Evolutionary conservation across 2,797 vertebrate genomes (phyloP).

Genomic region (Fistularia commersonii): DNA sequence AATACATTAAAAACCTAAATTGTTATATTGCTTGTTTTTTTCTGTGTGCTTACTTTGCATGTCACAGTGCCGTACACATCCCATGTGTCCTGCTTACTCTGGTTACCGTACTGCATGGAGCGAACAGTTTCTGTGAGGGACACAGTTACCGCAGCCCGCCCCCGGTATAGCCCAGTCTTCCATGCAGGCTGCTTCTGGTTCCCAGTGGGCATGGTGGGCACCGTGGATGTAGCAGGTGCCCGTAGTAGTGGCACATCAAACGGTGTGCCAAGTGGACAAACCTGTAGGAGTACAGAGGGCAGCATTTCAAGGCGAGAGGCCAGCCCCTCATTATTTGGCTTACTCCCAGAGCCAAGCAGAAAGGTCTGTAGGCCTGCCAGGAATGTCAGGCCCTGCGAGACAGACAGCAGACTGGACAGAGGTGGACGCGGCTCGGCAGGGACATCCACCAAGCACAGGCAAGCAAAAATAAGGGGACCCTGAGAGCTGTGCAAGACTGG

Average conservation of each 20-base stretch:
- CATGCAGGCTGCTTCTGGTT: conserved; percentile 87
- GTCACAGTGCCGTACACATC: conserved; percentile 89
- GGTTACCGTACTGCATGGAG: conserved; percentile 89
- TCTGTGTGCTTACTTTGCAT: conserved; percentile 84
- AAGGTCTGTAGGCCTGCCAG: conserved; percentile 83
- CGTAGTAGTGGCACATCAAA: conserved; percentile 73
- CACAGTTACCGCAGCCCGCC: conserved; percentile 84
- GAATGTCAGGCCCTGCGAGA: conserved; percentile 86
- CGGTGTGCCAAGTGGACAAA: conserved; percentile 88
- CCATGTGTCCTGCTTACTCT: conserved; percentile 83
- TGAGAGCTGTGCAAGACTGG: conserved; percentile 82
- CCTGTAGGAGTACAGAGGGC: conserved; percentile 79
- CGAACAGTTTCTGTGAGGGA: conserved; percentile 86
- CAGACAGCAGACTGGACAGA: conserved; percentile 78
- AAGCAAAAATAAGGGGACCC: conserved; percentile 79
- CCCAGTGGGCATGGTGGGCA: conserved; percentile 44
- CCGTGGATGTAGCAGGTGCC: conserved; percentile 26
- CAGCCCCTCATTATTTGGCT: conserved; percentile 76
- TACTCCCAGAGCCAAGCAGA: conserved; percentile 74
- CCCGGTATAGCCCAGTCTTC: conserved; percentile 83
- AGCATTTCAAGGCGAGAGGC: conserved; percentile 76
- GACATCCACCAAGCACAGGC: conserved; percentile 85
- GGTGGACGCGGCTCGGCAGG: conserved; percentile 78
- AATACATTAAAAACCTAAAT: not conserved
- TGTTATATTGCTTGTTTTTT: not conserved